Evolutionary conservation across 2,113 vertebrate genomes (phyloP), one percentile per base, ranked within the genome.

Genomic region (Pteropus alecto): DNA sequence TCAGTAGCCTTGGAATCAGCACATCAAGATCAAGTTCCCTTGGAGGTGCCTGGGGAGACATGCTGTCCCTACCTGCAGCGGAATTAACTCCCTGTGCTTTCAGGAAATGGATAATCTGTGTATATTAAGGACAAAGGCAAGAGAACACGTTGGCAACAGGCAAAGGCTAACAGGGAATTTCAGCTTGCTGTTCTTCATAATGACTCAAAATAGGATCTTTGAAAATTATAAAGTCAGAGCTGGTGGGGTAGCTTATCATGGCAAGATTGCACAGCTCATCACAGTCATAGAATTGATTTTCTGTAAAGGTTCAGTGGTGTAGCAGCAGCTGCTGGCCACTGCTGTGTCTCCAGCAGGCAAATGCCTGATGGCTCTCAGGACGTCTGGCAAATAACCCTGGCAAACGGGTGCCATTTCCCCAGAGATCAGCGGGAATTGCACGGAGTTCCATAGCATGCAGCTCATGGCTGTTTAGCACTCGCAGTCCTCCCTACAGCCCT

Each of bases 1-100:
- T 97, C 78, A 70, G 28, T 26, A 58, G 88, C 30, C 1, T 60
- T 82, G 90, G 94, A 96, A 94, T 60, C 35, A 70, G 46, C n/a
- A 16, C 83, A 90, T 63, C 41, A 87, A 93, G 56, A 90, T 65
- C 30, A 95, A 87, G 48, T 48, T 93, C 28, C 76, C 82, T 26
- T 18, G 12, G 48, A 65, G 46, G 83, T 1, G 13, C 94, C 0
- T 3, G 1, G 21, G 68, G 95, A 94, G 58, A 67, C 24, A 0
- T 9, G 26, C 4, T 33, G 6, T 63, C 51, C 38, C 70, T 70
- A 86, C 60, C 61, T 70, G 74, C 54, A 54, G 78, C 78, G 63
- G 73, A 91, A 77, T 24, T 11, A 92, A 48, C 67, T 87, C 77
- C 21, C 95, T 30, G 73, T 83, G 77, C 89, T 58, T 90, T 70